Conservation (phyloP, 2,797 vertebrate species). For the Falco berigora region DNA sequence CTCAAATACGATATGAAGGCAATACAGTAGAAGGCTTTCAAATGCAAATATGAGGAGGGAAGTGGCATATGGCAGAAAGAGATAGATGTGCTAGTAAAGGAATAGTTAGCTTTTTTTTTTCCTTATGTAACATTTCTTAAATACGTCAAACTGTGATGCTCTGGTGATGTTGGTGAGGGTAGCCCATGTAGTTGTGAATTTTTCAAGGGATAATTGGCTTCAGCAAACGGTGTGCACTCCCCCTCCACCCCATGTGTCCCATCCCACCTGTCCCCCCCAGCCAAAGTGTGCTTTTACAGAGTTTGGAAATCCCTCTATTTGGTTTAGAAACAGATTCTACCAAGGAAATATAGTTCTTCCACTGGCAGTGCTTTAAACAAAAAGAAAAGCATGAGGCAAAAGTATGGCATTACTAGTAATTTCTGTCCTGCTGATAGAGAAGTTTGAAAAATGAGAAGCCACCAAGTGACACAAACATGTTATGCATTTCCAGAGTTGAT, state of each 20-base stretch:
- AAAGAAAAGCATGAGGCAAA: neutral
- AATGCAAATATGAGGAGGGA: constrained; percentile 13
- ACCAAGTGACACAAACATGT: neutral
- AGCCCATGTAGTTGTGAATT: neutral
- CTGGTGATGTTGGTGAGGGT: neutral
- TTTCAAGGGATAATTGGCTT: neutral
- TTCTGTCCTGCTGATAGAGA: neutral
- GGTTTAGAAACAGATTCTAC: neutral
- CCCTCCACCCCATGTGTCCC: too few species aligned
- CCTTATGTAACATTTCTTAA: neutral
- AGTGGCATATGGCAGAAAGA: neutral
- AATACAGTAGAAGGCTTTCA: neutral
- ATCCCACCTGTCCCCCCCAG: too few species aligned
- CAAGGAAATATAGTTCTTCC: neutral
- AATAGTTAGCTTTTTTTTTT: neutral
- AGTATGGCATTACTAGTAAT: neutral
- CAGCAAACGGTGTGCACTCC: neutral
- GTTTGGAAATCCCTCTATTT: neutral
- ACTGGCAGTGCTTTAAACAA: neutral
- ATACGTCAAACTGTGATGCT: neutral
- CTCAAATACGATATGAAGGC: neutral
- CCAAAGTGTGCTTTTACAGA: neutral
- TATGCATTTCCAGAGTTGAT: neutral
- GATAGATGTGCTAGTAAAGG: neutral
- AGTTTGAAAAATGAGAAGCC: neutral